These are phyloP conservation scores for Atherinomorus stipes DNA, from an alignment of 2,113 vertebrate genomes.

Conservation along the genomic window DNA sequence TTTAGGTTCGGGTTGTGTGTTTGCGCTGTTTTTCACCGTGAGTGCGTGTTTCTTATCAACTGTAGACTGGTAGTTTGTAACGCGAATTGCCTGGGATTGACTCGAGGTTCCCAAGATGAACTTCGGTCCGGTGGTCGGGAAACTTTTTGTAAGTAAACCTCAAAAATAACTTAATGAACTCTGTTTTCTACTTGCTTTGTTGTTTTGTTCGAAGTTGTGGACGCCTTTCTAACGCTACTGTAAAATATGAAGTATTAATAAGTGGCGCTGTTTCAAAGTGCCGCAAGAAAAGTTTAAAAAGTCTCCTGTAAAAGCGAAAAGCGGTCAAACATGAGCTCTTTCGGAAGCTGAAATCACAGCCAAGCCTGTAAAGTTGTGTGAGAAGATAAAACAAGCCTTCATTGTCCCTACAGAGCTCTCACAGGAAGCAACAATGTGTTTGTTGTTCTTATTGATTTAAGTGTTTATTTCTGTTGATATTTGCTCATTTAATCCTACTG, in stretches of 20 bases:
- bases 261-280: not conserved
- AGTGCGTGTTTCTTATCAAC: not conserved
- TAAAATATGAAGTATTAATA: not conserved
- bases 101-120: conserved; percentile 77
- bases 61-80: conserved; percentile 16
- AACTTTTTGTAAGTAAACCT: conserved; percentile 66
- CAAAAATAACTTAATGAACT: not conserved
- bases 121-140: conserved; percentile 69
- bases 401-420: conserved; percentile 54
- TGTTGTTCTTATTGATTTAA: conserved; percentile 42
- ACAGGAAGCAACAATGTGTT: conserved; percentile 54
- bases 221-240: not conserved
- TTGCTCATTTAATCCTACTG: conserved; percentile 4
- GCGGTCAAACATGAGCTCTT: not conserved
- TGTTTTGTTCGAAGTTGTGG: not conserved
- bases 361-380: conserved; percentile 52
- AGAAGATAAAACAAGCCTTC: conserved; percentile 62
- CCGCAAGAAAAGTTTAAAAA: not conserved
- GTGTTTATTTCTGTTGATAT: conserved; percentile 46
- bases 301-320: not conserved
- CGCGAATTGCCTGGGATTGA: conserved; percentile 53
- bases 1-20: conserved; percentile 11
- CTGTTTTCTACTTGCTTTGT: fast-evolving
- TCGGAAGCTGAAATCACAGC: conserved; percentile 49
- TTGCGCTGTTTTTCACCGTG: not conserved